Evolutionary conservation across 2,113 vertebrate genomes (phyloP).

Genomic region (Coryphaenoides rupestris): DNA sequence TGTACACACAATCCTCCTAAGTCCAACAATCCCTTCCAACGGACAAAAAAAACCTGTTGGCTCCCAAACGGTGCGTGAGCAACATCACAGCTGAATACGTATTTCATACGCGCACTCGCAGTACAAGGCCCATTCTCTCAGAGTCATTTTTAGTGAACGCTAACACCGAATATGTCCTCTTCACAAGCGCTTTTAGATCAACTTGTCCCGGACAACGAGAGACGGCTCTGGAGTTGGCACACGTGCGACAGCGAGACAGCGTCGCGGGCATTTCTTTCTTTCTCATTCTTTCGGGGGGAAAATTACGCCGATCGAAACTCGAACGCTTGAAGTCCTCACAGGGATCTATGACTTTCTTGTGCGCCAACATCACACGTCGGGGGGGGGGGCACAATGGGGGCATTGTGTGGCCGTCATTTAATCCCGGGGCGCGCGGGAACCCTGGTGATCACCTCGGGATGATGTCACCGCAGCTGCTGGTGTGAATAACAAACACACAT

Average conservation of each 20-base stretch:
- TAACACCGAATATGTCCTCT: neutral
- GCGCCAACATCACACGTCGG: constrained; percentile 58
- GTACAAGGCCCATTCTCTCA: too few species aligned
- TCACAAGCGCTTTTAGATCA: too few species aligned
- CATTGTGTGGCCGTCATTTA: constrained; percentile 68
- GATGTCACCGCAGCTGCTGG: constrained; percentile 69
- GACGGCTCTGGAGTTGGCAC: too few species aligned
- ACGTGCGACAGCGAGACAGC: too few species aligned
- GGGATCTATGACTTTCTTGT: constrained; percentile 41
- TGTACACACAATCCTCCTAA: too few species aligned
- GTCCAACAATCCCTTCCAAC: too few species aligned
- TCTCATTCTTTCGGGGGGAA: constrained; percentile 28
- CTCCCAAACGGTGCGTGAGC: too few species aligned
- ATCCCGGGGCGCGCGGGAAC: constrained; percentile 50
- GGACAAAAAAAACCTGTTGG: too few species aligned
- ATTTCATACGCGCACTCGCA: too few species aligned
- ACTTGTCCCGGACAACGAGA: too few species aligned
- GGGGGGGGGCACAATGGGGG: constrained; percentile 66
- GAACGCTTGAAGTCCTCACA: constrained; percentile 47
- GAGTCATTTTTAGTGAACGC: neutral
- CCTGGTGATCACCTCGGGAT: constrained; percentile 65
- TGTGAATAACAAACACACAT: constrained; percentile 62
- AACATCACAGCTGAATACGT: too few species aligned
- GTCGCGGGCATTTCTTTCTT: too few species aligned
- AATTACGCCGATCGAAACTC: constrained; percentile 30